These are phyloP conservation scores for Otolemur crassicaudatus DNA, from an alignment of 2,797 vertebrate genomes.

Conservation along the genomic window DNA sequence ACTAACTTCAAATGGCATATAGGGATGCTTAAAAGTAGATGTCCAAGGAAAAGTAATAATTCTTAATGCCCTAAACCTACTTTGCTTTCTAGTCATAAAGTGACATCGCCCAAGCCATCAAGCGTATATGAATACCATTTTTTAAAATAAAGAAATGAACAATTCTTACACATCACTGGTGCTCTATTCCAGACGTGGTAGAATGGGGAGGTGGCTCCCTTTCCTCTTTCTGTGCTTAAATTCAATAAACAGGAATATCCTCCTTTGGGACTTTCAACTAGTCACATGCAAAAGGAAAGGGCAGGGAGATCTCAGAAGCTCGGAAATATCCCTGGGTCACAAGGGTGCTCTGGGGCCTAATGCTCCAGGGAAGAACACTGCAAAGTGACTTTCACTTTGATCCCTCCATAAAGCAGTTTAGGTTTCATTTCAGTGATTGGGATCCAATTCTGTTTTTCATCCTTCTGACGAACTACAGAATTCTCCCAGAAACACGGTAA, in stretches of 20 bases:
- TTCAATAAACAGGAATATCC: not conserved
- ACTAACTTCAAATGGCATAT: not conserved
- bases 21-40: not conserved
- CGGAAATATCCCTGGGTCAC: not conserved
- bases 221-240: not conserved
- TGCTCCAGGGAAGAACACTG: not conserved
- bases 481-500: conserved; percentile 22
- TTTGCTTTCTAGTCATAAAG: conserved; percentile 26
- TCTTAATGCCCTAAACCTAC: not conserved
- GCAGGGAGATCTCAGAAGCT: not conserved
- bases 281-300: not conserved
- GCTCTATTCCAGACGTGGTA: not conserved
- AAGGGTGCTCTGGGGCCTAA: conserved; percentile 22
- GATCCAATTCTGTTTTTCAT: conserved; percentile 25
- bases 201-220: not conserved
- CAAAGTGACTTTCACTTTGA: conserved; percentile 53
- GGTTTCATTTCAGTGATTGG: conserved; percentile 20
- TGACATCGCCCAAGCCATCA: not conserved
- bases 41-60: not conserved
- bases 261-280: not conserved
- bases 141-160: not conserved
- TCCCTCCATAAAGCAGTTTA: conserved; percentile 36
- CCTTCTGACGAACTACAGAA: conserved; percentile 22
- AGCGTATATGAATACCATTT: not conserved
- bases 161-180: not conserved